phyloP scores from a whole-genome alignment of 2,113 vertebrate species.

The Deroptyus accipitrinus region DNA sequence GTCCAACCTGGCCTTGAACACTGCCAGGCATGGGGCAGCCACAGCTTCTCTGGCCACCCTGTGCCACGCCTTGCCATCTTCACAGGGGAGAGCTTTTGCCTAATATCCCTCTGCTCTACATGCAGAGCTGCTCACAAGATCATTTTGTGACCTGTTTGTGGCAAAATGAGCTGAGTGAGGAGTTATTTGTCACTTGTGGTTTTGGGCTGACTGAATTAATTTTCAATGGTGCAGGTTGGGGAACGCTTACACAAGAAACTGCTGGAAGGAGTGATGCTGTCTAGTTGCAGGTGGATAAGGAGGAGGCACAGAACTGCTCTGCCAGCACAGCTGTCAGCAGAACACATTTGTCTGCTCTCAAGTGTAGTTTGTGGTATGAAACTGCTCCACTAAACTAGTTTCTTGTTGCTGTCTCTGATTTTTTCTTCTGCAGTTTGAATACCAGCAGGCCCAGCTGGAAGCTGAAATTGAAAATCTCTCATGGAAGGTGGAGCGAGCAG shows the following conservation, averaged over 20 bases:
- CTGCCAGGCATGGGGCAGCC: not conserved
- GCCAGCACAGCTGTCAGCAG: not conserved
- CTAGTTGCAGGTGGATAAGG: not conserved
- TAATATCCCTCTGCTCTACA: not conserved
- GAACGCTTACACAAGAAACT: not conserved
- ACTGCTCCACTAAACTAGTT: not conserved
- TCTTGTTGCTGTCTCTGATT: not conserved
- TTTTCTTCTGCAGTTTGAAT: slow-evolving; percentile 87
- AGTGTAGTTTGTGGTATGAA: not conserved
- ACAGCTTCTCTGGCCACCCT: not conserved
- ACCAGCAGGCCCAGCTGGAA: slow-evolving; percentile 98
- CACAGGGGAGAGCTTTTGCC: not conserved
- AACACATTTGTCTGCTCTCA: not conserved
- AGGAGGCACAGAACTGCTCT: not conserved
- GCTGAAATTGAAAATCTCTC: slow-evolving; percentile 99
- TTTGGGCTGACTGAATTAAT: not conserved
- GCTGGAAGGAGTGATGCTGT: not conserved
- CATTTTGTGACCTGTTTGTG: not conserved
- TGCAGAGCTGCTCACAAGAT: not conserved
- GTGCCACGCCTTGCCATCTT: not conserved
- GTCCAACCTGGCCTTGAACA: not conserved
- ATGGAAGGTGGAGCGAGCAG: slow-evolving; percentile 97
- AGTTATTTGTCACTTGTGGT: not conserved
- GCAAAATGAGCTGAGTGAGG: not conserved
- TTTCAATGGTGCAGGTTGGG: not conserved